phyloP scores from a whole-genome alignment of 2,113 vertebrate species.

The Tonatia bakeri region DNA sequence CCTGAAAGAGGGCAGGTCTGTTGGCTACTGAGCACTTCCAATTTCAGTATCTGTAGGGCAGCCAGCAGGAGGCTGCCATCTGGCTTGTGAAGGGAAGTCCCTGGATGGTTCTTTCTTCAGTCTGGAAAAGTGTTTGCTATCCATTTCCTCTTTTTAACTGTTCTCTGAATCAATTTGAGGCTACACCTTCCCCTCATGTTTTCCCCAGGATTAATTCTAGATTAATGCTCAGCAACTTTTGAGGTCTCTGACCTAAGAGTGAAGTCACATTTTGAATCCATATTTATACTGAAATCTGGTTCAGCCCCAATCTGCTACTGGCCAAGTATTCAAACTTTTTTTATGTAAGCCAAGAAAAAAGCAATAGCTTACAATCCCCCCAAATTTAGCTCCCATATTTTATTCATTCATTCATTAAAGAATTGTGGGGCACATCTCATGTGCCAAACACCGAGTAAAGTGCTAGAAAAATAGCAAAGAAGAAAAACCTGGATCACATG shows the following conservation, averaged over 20 bases:
- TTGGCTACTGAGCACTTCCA: constrained; percentile 5
- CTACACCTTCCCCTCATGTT: neutral
- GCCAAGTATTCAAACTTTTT: neutral
- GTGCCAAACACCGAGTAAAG: neutral
- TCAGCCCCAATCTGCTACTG: neutral
- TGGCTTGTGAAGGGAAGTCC: constrained; percentile 29
- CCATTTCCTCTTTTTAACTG: constrained; percentile 17
- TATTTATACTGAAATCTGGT: neutral
- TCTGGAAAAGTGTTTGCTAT: neutral
- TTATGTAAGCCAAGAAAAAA: neutral
- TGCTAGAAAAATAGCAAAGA: neutral
- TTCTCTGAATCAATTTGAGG: neutral
- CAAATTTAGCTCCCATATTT: neutral
- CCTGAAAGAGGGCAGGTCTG: neutral
- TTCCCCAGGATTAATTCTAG: constrained; percentile 38
- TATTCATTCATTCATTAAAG: constrained; percentile 11
- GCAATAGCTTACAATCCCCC: neutral
- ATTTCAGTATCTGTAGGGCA: constrained; percentile 39
- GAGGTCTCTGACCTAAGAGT: neutral
- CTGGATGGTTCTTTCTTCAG: constrained; percentile 23
- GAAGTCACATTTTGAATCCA: neutral
- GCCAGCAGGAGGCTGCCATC: constrained; percentile 56
- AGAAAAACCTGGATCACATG: neutral
- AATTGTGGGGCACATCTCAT: neutral
- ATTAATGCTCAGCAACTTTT: neutral